A percentile compares a stretch with the other conserved stretches of the same genome.
phyloP scores from a whole-genome alignment of 2,888 invertebrate genomes.

The Apodemia hepburni region DNA sequence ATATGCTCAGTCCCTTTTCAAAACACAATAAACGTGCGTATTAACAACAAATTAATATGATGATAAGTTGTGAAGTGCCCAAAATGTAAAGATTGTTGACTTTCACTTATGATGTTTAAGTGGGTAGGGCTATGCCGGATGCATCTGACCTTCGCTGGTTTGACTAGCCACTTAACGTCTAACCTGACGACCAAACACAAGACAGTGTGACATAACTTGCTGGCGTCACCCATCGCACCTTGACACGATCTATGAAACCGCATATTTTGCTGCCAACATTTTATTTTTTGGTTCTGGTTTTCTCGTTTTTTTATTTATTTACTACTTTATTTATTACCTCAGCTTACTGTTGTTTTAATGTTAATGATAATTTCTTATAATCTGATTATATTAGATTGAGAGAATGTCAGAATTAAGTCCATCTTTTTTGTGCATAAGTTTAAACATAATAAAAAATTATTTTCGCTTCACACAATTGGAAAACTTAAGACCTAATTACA shows the following conservation, averaged over 20 bases:
- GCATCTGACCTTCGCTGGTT: conserved; percentile 63
- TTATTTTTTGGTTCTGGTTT: conserved; percentile 24
- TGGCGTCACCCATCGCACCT: conserved; percentile 67
- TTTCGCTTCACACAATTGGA: no score
- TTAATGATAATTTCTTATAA: no score
- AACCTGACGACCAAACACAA: conserved; percentile 48
- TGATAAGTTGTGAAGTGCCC: neutral
- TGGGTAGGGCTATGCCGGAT: conserved; percentile 45
- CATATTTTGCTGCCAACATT: conserved; percentile 20
- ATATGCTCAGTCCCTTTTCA: no score
- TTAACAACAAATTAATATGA: neutral
- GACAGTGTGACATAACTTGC: conserved; percentile 61
- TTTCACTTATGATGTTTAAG: conserved; percentile 11
- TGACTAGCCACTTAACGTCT: conserved; percentile 58
- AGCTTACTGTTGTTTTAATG: no score
- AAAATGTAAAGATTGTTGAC: neutral
- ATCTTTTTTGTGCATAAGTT: no score
- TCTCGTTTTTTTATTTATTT: no score
- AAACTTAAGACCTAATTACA: no score
- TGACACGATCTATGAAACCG: conserved; percentile 50
- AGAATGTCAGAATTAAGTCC: no score
- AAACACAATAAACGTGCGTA: no score
- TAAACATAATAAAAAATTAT: no score
- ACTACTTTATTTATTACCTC: no score
- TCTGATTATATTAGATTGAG: no score